Evolutionary conservation across 2,888 invertebrate genomes (phyloP).

Genomic region (Mythimna pallens): DNA sequence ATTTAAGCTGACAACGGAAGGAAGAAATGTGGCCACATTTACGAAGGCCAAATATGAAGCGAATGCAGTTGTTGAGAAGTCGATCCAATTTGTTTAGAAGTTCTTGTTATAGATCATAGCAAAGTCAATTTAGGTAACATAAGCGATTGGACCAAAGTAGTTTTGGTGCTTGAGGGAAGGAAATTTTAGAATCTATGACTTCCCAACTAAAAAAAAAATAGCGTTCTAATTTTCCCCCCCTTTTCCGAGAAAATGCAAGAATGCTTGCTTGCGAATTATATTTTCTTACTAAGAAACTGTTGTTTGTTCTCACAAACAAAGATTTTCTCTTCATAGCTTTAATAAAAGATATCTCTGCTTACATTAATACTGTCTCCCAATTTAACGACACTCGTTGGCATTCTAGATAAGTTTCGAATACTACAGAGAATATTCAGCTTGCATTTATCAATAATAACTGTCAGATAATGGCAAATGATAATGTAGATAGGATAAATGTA

Average conservation of each 20-base stretch:
- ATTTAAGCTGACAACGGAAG: no score
- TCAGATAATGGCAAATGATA: neutral
- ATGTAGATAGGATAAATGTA: neutral
- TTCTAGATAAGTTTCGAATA: conserved; percentile 25
- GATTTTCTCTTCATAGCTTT: conserved; percentile 1
- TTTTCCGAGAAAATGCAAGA: conserved; percentile 11
- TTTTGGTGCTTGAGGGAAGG: no score
- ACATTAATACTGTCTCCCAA: conserved; percentile 20
- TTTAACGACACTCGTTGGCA: neutral
- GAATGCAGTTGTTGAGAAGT: no score
- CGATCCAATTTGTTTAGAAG: no score
- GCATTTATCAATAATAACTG: conserved; percentile 1
- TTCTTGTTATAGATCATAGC: no score
- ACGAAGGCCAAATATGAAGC: no score
- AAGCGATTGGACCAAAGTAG: no score
- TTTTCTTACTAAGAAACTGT: neutral
- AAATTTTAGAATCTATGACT: no score
- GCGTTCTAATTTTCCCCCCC: neutral
- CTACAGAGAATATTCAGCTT: conserved; percentile 8
- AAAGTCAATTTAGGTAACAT: no score
- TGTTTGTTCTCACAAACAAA: neutral
- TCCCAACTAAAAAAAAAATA: neutral
- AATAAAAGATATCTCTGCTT: conserved; percentile 28
- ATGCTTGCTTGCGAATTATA: conserved; percentile 10
- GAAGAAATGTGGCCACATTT: no score